phyloP scores from a whole-genome alignment of 2,113 vertebrate species.

The Agapornis roseicollis region DNA sequence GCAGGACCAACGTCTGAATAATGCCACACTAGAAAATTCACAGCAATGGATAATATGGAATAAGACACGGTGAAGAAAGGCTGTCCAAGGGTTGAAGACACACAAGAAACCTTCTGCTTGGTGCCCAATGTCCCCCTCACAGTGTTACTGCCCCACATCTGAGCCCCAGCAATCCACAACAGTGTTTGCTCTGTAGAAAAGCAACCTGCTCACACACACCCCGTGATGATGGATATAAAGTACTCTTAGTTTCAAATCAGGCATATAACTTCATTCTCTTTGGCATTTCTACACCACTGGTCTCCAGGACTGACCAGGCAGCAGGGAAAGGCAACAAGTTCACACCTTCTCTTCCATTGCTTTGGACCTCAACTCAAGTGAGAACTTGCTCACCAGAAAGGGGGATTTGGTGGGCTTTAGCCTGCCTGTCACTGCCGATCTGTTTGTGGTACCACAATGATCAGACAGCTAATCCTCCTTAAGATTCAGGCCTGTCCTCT shows the following conservation, averaged over 20 bases:
- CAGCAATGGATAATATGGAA: neutral
- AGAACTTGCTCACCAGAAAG: neutral
- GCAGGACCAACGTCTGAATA: neutral
- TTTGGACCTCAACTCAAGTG: neutral
- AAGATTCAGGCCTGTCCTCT: conserved; percentile 8
- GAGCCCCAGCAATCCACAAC: neutral
- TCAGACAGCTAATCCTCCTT: neutral
- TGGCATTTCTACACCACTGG: neutral
- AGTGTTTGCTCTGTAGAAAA: neutral
- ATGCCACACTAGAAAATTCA: neutral
- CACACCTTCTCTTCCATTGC: neutral
- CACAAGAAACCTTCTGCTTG: neutral
- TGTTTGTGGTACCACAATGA: neutral
- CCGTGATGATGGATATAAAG: neutral
- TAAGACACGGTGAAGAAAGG: neutral
- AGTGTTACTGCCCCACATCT: neutral
- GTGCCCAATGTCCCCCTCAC: neutral
- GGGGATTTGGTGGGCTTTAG: neutral
- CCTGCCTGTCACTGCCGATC: neutral
- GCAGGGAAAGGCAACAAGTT: neutral
- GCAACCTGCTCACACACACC: no score
- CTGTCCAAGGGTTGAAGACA: fast-evolving
- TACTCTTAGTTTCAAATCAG: neutral
- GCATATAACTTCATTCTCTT: neutral
- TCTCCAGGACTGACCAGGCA: neutral